Base-by-base conservation (phyloP, 2,797 vertebrate species). In the Halcyon smyrnensis region DNA sequence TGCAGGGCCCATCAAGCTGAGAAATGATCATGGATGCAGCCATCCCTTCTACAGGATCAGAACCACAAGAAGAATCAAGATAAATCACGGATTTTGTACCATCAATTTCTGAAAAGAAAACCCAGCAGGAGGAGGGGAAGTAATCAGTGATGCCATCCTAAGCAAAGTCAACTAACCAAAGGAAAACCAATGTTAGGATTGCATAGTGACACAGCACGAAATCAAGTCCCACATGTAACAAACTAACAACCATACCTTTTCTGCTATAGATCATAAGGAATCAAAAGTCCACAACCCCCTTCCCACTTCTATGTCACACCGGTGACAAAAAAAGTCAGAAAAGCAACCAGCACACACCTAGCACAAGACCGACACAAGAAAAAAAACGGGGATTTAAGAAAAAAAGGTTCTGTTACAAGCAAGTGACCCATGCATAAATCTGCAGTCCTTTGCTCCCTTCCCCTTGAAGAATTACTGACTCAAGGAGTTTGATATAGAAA, bases 1-100 rank as follows among this genome's bases (percentile, higher is more conserved):
- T 0, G 1, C n/a, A 65, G 19, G 11, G 8, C 11, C 23, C 34
- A 12, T 27, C 15, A 53, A 36, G 50, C 41, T 90, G n/a, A 57
- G 30, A 68, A 78, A 56, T 0, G 0, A 73, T 21, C 2, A 5
- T 4, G n/a, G 21, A 39, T 57, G 43, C 25, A 84, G 3, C 6
- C 28, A 41, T 8, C 21, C 37, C 39, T 60, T 27, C 54, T 34
- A 34, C 15, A 43, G 34, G 15, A 80, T 12, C 41, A 67, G 63
- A 79, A 34, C 32, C 56, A 62, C 32, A 9, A 50, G 24, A 70
- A 87, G 48, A 85, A 82, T 23, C 34, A 54, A 36, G 75, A 34
- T 27, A 59, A 89, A 79, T 19, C 23, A 82, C 8, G 54, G 36
- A 62, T n/a, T 68, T 81, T 1, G 0, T 7, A 67, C 17, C 37